phyloP scores from a whole-genome alignment of 1,140 invertebrate genomes.

The Phthorimaea operculella region DNA sequence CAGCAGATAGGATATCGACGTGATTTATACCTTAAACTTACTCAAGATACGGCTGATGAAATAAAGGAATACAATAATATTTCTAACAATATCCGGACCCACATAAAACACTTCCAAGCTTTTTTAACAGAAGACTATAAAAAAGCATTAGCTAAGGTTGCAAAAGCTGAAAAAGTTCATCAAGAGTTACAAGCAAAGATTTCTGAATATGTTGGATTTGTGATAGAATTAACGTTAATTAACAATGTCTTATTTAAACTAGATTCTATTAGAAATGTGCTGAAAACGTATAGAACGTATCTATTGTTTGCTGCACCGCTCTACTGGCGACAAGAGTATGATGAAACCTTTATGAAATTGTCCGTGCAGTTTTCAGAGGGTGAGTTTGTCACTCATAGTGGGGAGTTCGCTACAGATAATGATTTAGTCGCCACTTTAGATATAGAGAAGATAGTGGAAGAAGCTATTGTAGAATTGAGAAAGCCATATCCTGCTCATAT shows the following conservation, averaged over 20 bases:
- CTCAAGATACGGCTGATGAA: slow-evolving; percentile 70
- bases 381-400: slow-evolving; percentile 34
- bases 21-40: slow-evolving; percentile 71
- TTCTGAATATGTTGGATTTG: slow-evolving; percentile 63
- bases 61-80: slow-evolving; percentile 64
- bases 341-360: slow-evolving; percentile 41
- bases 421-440: slow-evolving; percentile 52
- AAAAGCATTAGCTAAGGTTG: slow-evolving; percentile 67
- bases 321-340: slow-evolving; percentile 67
- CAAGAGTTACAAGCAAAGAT: slow-evolving; percentile 62
- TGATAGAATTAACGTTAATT: slow-evolving; percentile 59
- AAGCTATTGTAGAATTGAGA: slow-evolving; percentile 49
- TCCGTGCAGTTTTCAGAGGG: slow-evolving; percentile 45
- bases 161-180: slow-evolving; percentile 64
- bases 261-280: slow-evolving; percentile 71
- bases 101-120: slow-evolving; percentile 71
- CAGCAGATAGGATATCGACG: slow-evolving; percentile 70
- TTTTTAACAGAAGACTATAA: slow-evolving; percentile 73
- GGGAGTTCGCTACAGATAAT: slow-evolving; percentile 45
- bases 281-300: slow-evolving; percentile 74
- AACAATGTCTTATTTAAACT: slow-evolving; percentile 71
- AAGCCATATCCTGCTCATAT: slow-evolving; percentile 59
- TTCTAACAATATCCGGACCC: slow-evolving; percentile 64
- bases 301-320: slow-evolving; percentile 72
- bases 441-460: slow-evolving; percentile 55